Percentiles rank a stretch among this genome's conserved stretches.
Evolutionary conservation across 2,888 invertebrate species (phyloP).

Genomic region (Athalia cordata): DNA sequence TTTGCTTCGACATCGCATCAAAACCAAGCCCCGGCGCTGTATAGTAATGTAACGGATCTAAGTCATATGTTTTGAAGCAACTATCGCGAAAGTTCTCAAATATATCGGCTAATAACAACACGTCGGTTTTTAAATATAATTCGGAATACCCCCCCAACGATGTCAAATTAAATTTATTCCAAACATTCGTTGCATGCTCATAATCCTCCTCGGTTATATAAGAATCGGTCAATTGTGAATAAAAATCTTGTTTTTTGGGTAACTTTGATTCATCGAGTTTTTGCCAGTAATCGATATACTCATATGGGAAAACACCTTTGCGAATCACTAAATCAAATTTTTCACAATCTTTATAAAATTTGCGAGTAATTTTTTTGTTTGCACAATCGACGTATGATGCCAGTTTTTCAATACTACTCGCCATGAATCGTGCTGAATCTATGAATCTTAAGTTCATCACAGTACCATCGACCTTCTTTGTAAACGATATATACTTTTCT

Average conservation of each 20-base stretch:
- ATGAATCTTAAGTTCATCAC: constrained; percentile 52
- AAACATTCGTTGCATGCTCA: constrained; percentile 57
- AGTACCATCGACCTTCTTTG: background rate
- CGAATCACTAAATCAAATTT: constrained; percentile 48
- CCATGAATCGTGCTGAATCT: constrained; percentile 61
- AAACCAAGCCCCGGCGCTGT: constrained; percentile 60
- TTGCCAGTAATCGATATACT: no score
- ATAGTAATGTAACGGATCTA: constrained; percentile 65
- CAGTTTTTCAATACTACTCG: constrained; percentile 55
- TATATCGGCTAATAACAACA: constrained; percentile 56
- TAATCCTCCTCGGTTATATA: constrained; percentile 53
- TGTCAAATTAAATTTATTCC: constrained; percentile 56
- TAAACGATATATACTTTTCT: no score
- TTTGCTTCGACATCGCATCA: constrained; percentile 50
- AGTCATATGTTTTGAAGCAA: constrained; percentile 50
- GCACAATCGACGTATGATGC: background rate
- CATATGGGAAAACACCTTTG: no score
- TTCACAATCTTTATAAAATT: constrained; percentile 17
- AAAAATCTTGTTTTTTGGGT: constrained; percentile 49
- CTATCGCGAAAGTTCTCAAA: constrained; percentile 62
- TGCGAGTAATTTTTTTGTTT: constrained; percentile 27
- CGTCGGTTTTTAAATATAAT: constrained; percentile 55
- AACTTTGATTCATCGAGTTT: no score
- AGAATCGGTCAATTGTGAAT: constrained; percentile 49
- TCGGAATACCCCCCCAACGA: constrained; percentile 59